Conservation (phyloP, 2,888 invertebrate genomes). For the Cantharis nigra region DNA sequence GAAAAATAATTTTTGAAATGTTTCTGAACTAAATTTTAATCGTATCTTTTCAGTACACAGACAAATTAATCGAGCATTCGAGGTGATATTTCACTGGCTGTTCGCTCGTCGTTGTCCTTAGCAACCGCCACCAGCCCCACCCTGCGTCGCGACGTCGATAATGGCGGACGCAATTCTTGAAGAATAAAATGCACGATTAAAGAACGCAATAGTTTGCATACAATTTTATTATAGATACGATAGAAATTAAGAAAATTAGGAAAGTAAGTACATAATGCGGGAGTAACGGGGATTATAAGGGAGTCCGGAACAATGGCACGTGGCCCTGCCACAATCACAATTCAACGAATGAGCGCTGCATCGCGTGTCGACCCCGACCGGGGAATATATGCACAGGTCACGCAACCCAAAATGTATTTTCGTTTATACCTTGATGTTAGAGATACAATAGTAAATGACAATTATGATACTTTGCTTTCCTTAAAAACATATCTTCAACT, state of each 20-base stretch:
- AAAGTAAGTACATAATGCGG: slow-evolving; percentile 25
- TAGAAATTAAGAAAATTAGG: slow-evolving; percentile 29
- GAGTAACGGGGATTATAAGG: slow-evolving; percentile 25
- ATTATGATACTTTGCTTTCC: slow-evolving; percentile 31
- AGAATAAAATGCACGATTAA: slow-evolving; percentile 19
- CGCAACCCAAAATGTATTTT: slow-evolving; percentile 52
- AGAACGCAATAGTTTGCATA: slow-evolving; percentile 17
- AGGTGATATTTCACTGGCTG: slow-evolving; percentile 31
- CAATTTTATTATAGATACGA: slow-evolving; percentile 24
- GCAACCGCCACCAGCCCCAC: slow-evolving; percentile 40
- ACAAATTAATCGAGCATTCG: slow-evolving; percentile 10
- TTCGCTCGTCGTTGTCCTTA: slow-evolving; percentile 39
- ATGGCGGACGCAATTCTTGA: slow-evolving; percentile 38
- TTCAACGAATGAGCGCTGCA: slow-evolving; percentile 49
- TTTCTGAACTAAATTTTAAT: background rate
- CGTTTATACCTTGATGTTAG: slow-evolving; percentile 39
- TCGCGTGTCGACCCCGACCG: slow-evolving; percentile 48
- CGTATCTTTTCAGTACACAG: background rate
- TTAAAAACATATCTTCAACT: slow-evolving; percentile 8
- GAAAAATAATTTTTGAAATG: background rate
- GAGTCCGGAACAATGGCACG: slow-evolving; percentile 47
- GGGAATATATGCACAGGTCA: slow-evolving; percentile 49
- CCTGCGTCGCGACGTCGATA: slow-evolving; percentile 39
- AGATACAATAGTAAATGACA: slow-evolving; percentile 39
- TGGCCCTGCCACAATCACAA: slow-evolving; percentile 51